A percentile compares a stretch with the other conserved stretches of the same genome.
Evolutionary conservation across 2,797 vertebrate genomes (phyloP).

Genomic region (Gadopsis bispinosus): DNA sequence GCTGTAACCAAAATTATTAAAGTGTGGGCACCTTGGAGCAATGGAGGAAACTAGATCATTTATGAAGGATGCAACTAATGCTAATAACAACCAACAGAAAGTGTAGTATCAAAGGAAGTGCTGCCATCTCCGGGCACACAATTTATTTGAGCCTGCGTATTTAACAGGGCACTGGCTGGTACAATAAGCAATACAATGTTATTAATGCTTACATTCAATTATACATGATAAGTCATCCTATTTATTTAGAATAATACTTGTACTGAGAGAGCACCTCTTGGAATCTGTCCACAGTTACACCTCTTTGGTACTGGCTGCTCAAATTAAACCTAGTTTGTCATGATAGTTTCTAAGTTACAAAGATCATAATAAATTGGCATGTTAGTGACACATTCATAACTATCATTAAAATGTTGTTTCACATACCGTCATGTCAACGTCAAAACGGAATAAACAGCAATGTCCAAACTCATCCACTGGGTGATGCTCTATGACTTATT

Average conservation of each 20-base stretch:
- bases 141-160: slow-evolving; percentile 1
- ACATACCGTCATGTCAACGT: slow-evolving; percentile 61
- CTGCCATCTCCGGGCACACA: slow-evolving; percentile 5
- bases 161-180: neutral
- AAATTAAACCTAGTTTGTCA: neutral
- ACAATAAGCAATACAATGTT: slow-evolving; percentile 41
- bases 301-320: slow-evolving; percentile 1
- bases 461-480: slow-evolving; percentile 55
- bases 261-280: neutral
- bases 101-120: neutral
- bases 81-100: slow-evolving; percentile 29
- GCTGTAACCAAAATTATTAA: slow-evolving; percentile 26
- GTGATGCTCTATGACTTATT: slow-evolving; percentile 31
- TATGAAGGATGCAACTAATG: slow-evolving; percentile 28
- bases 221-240: slow-evolving; percentile 3
- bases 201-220: neutral
- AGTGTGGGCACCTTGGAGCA: neutral
- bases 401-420: slow-evolving; percentile 40
- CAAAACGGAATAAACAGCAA: slow-evolving; percentile 66
- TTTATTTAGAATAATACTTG: slow-evolving; percentile 11
- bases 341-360: slow-evolving; percentile 10
- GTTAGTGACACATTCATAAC: slow-evolving; percentile 43
- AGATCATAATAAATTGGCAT: slow-evolving; percentile 43
- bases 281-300: neutral
- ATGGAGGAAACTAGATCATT: neutral